phyloP scores from a whole-genome alignment of 2,888 invertebrate genomes.

The Lasioglossum villosulum region DNA sequence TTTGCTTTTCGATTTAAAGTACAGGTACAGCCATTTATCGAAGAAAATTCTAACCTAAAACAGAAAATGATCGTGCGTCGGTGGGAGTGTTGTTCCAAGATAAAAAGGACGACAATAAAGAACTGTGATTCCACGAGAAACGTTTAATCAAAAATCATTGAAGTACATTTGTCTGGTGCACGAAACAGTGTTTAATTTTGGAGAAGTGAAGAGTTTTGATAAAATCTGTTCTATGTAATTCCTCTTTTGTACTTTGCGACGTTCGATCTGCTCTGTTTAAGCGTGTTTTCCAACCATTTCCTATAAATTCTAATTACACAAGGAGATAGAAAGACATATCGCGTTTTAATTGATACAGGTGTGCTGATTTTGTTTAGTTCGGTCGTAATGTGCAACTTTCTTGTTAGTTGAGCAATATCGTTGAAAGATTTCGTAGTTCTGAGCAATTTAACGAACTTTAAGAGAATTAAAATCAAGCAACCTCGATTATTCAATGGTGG shows the following conservation, averaged over 20 bases:
- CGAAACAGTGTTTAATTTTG: not conserved
- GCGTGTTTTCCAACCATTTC: not conserved
- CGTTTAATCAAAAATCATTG: conserved; percentile 19
- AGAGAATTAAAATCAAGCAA: not conserved
- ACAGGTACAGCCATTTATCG: conserved; percentile 68
- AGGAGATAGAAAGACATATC: conserved; percentile 4
- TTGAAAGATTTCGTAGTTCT: not conserved
- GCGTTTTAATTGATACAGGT: not conserved
- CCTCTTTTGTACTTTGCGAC: not conserved
- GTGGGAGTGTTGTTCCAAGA: conserved; percentile 75
- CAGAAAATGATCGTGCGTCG: conserved; percentile 77
- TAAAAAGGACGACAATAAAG: conserved; percentile 69
- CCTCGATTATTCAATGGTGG: not conserved
- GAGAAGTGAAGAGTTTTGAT: not conserved
- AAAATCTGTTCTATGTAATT: conserved; percentile 6
- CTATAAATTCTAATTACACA: not conserved
- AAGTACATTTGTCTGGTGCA: not conserved
- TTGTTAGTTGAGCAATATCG: not conserved
- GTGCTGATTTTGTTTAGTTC: not conserved
- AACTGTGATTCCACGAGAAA: conserved; percentile 22
- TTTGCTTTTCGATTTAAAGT: conserved; percentile 50
- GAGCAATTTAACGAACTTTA: not conserved
- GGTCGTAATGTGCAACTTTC: not conserved
- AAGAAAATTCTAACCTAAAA: conserved; percentile 66
- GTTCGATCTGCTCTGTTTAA: not conserved